Conservation (phyloP, 2,113 vertebrate genomes). For the Riparia riparia region DNA sequence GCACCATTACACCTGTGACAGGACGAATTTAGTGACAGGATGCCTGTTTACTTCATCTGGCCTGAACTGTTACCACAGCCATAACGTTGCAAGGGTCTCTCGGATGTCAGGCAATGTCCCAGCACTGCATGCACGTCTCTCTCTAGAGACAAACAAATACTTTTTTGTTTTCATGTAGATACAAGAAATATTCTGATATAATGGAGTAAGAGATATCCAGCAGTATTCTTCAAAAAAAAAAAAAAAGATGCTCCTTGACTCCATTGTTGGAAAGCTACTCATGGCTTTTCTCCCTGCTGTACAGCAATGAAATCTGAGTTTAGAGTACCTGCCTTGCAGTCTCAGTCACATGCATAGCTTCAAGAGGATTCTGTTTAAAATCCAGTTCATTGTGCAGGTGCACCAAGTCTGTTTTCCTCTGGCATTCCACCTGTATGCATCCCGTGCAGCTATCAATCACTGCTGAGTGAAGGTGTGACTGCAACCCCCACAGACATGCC, state of each 20-base stretch:
- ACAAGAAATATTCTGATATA: not conserved
- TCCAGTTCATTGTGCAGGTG: not conserved
- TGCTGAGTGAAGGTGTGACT: not conserved
- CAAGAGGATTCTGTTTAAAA: not conserved
- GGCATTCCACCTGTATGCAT: not conserved
- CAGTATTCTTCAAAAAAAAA: not conserved
- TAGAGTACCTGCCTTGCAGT: not conserved
- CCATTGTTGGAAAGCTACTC: not conserved
- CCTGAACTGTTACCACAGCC: not conserved
- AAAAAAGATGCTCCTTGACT: not conserved
- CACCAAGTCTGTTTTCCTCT: not conserved
- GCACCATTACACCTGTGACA: not conserved
- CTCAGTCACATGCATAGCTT: not conserved
- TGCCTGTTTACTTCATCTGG: not conserved
- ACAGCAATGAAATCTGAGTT: not conserved
- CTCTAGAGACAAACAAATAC: not conserved
- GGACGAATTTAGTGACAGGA: not conserved
- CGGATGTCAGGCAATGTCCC: not conserved
- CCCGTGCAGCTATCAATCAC: not conserved
- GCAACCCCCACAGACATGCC: not conserved
- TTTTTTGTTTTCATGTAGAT: not conserved
- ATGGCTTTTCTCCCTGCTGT: not conserved
- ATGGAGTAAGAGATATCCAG: not conserved
- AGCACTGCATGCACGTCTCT: not conserved
- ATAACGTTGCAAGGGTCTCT: not conserved